Conservation (phyloP, 2,888 invertebrate genomes). For the Ethmia dodecea region DNA sequence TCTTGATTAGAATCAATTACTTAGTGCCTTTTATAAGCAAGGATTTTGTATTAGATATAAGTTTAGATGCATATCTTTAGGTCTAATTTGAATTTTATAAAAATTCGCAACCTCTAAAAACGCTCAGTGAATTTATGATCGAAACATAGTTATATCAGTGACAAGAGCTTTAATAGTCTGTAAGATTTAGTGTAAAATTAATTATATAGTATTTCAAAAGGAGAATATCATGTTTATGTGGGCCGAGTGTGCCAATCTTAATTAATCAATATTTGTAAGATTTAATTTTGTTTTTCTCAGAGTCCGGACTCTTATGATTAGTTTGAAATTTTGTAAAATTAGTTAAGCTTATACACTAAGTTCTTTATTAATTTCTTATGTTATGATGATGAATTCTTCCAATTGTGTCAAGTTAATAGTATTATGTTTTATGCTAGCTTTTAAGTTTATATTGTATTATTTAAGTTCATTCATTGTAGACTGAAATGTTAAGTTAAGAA, state of each 20-base stretch:
- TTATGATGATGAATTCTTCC: conserved; percentile 46
- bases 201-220: conserved; percentile 14
- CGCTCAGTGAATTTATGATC: conserved; percentile 5
- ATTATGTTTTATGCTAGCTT: conserved; percentile 19
- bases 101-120: conserved; percentile 5
- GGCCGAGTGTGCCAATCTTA: conserved; percentile 70
- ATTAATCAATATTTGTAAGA: conserved; percentile 10
- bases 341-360: not conserved
- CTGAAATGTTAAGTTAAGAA: conserved; percentile 56
- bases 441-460: conserved; percentile 20
- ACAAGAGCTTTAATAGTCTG: conserved; percentile 53
- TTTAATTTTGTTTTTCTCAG: conserved; percentile 6
- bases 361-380: conserved; percentile 21
- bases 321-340: conserved; percentile 3
- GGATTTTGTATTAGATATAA: no score
- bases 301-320: conserved; percentile 3
- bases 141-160: conserved; percentile 24
- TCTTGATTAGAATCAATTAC: conserved; percentile 2
- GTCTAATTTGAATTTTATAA: no score
- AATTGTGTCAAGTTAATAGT: conserved; percentile 38
- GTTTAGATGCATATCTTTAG: no score
- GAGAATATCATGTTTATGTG: no score
- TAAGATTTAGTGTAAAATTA: conserved; percentile 22
- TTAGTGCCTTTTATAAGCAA: no score
- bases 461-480: conserved; percentile 36